These are phyloP conservation scores for Nephrocerus scutellatus DNA, from an alignment of 2,888 invertebrate species.

Conservation along the genomic window DNA sequence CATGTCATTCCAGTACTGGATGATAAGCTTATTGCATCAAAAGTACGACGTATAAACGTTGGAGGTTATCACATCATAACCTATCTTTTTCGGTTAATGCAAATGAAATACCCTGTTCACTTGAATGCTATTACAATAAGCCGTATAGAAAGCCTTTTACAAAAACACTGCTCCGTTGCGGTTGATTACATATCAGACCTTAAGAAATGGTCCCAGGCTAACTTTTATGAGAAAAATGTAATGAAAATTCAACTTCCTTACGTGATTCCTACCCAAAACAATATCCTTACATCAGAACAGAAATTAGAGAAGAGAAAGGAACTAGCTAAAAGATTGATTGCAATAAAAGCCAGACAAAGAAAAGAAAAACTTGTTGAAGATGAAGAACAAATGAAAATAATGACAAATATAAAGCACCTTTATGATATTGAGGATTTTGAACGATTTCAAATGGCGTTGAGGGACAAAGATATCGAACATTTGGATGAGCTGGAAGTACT, in stretches of 20 bases:
- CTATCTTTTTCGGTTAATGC: slow-evolving; percentile 71
- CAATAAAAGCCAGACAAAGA: slow-evolving; percentile 82
- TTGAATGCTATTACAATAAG: slow-evolving; percentile 79
- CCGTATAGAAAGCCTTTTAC: slow-evolving; percentile 78
- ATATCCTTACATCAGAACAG: slow-evolving; percentile 58
- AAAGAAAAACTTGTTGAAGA: slow-evolving; percentile 83
- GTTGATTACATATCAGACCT: slow-evolving; percentile 73
- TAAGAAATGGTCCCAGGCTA: slow-evolving; percentile 70
- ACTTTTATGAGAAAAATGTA: slow-evolving; percentile 76
- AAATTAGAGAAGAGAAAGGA: slow-evolving; percentile 83
- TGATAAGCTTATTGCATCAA: slow-evolving; percentile 60
- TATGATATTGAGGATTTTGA: slow-evolving; percentile 69
- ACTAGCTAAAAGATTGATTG: slow-evolving; percentile 73
- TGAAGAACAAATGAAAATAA: slow-evolving; percentile 73
- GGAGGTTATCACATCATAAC: slow-evolving; percentile 76
- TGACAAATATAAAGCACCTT: slow-evolving; percentile 68
- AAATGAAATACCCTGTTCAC: slow-evolving; percentile 90
- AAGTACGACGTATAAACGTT: slow-evolving; percentile 75
- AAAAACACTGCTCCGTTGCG: slow-evolving; percentile 72
- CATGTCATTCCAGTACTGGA: slow-evolving; percentile 79
- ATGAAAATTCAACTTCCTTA: slow-evolving; percentile 82
- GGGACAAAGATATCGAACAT: slow-evolving; percentile 67
- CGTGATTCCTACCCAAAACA: slow-evolving; percentile 50
- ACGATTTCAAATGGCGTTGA: slow-evolving; percentile 66
- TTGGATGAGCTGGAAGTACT: slow-evolving; percentile 73